These are phyloP conservation scores for Xiphophorus maculatus DNA, from an alignment of 2,113 vertebrate species.

Conservation along the genomic window DNA sequence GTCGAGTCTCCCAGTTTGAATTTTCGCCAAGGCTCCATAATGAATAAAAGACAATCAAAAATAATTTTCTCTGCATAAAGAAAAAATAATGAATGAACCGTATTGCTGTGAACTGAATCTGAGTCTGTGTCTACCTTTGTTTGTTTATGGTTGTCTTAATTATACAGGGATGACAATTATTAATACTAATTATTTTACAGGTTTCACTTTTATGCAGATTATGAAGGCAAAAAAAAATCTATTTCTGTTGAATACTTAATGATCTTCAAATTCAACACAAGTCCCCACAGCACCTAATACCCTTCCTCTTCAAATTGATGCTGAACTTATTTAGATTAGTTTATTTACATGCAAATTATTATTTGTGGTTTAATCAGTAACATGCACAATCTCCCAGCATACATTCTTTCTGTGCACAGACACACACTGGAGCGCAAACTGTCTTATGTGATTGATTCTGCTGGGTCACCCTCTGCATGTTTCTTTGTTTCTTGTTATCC, in stretches of 20 bases:
- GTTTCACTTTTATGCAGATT: background rate
- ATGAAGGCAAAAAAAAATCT: background rate
- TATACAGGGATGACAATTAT: background rate
- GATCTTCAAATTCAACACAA: constrained; percentile 40
- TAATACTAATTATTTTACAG: constrained; percentile 5
- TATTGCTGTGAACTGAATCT: no score
- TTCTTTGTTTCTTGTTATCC: constrained; percentile 55
- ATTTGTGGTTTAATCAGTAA: constrained; percentile 14
- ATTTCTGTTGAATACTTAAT: constrained; percentile 22
- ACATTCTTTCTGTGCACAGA: background rate
- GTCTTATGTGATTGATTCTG: constrained; percentile 21
- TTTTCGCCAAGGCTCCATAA: no score
- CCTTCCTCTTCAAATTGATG: constrained; percentile 22
- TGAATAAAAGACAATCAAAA: background rate
- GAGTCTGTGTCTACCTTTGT: background rate
- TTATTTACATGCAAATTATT: constrained; percentile 52
- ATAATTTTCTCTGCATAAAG: no score
- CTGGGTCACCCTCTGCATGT: constrained; percentile 36
- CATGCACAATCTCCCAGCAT: background rate
- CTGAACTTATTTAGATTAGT: constrained; percentile 50
- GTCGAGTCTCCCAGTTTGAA: no score
- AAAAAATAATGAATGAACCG: no score
- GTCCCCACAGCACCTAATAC: constrained; percentile 21
- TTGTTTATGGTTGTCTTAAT: background rate
- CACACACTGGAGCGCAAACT: background rate